Base-by-base conservation (phyloP, 2,888 invertebrate genomes). In the Lepidocyrtinus sp. region DNA sequence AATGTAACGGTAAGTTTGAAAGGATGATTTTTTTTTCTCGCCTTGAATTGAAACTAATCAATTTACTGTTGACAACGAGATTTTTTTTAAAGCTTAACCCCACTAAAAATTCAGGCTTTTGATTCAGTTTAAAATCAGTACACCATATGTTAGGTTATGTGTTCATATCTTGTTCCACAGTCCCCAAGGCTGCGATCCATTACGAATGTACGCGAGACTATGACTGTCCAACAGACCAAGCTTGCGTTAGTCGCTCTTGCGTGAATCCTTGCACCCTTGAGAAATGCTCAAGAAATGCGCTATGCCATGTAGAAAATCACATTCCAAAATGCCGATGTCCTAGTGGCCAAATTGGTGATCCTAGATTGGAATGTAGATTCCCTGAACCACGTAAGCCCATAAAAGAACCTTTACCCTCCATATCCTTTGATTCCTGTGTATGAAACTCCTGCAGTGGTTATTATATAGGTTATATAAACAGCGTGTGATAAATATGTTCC, bases 321-420 rank as follows among this genome's bases (percentile, higher is more conserved):
- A 90, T 91, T 87, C 91, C 96, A 0, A 89, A 93, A 50, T 97
- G 96, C 88, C 92, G 92, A 83, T 97, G 96, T 88, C 96, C 96
- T 15, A 90, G 90, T 65, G 93, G 93, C 71, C 95, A 93, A 88
- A 90, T 91, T 65, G 96, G 96, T 65, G 92, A 94, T 88, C 92
- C 95, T 19, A 89, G 90, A 84, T 89, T 91, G 69, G 92, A 92
- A 87, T 96, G 96, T 88, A 90, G 92, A 88, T 83, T 78, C 75
- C 83, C 82, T 61, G 63, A 74, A 36, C 94, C 95, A 90, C 94
- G 95, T 95, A 92, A 93, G 94, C 63, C 36, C 27, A 19, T 21
- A 65, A 36, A 36, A 36, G 12, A 36, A 7, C 36, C 36, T 36
- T 36, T 36, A 7, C 36, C 36, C 12, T 36, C 5, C 36, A 36